Percentiles rank a stretch among this genome's conserved stretches.
Evolutionary conservation across 2,113 vertebrate species (phyloP).

Genomic region (Pachyramphus minor): DNA sequence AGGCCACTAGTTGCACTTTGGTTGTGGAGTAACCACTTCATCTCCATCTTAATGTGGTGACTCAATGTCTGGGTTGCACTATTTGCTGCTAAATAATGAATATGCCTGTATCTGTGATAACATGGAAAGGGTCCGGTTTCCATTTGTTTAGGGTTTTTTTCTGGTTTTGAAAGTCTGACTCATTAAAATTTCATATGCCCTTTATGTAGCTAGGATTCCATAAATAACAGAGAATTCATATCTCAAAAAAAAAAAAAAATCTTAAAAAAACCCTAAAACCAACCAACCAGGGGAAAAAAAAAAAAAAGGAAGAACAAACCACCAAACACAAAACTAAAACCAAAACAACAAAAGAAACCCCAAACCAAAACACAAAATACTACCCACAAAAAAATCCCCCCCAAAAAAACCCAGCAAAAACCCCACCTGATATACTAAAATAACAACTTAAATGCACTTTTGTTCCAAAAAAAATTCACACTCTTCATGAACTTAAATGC

Average conservation of each 20-base stretch:
- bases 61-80: not conserved
- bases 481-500: not conserved
- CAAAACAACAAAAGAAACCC: not conserved
- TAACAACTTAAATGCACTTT: not conserved
- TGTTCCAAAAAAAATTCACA: not conserved
- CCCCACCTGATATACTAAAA: not conserved
- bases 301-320: not conserved
- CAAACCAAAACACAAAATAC: not conserved
- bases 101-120: not conserved
- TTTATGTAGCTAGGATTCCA: not conserved
- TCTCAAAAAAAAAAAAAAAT: not conserved
- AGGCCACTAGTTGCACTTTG: not conserved
- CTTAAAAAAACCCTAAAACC: not conserved
- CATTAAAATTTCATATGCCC: not conserved
- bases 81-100: conserved; percentile 43
- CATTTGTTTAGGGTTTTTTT: not conserved
- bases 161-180: not conserved
- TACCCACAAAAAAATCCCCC: not conserved
- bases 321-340: not conserved
- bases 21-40: not conserved
- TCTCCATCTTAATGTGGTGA: not conserved
- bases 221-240: not conserved
- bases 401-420: not conserved
- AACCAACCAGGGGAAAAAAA: not conserved
- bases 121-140: not conserved